phyloP scores from a whole-genome alignment of 2,888 invertebrate genomes.

The Globia sparganii region DNA sequence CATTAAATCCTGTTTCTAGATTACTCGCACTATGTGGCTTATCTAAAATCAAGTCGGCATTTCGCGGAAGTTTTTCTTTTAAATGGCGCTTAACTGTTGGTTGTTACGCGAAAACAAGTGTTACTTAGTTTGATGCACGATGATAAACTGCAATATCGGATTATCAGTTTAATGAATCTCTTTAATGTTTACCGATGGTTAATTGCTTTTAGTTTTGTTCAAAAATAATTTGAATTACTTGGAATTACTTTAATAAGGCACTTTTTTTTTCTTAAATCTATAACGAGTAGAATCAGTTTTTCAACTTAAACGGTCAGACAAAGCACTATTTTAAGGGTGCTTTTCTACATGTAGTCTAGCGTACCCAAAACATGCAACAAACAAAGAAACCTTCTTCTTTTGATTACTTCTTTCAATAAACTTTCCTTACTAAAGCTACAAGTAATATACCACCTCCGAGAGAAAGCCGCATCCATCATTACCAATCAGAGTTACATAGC shows the following conservation, averaged over 20 bases:
- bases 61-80: slow-evolving; percentile 57
- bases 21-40: slow-evolving; percentile 47
- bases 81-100: slow-evolving; percentile 49
- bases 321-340: neutral
- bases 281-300: neutral
- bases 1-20: slow-evolving; percentile 55
- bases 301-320: neutral
- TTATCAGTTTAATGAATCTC: slow-evolving; percentile 57
- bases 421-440: neutral
- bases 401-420: neutral
- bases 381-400: neutral
- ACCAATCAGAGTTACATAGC: slow-evolving; percentile 23
- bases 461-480: slow-evolving; percentile 34
- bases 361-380: neutral
- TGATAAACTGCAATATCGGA: slow-evolving; percentile 64
- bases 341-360: neutral
- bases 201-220: slow-evolving; percentile 56
- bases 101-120: slow-evolving; percentile 60
- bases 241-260: neutral
- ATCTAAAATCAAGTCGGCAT: slow-evolving; percentile 60
- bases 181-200: slow-evolving; percentile 62
- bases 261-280: neutral
- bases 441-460: neutral
- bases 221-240: slow-evolving; percentile 28
- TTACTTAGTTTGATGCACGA: slow-evolving; percentile 57